Evolutionary conservation across 23 tunicate genomes (phyloP), one percentile per base, ranked within the genome.

Genomic region (Corella eumyota): DNA sequence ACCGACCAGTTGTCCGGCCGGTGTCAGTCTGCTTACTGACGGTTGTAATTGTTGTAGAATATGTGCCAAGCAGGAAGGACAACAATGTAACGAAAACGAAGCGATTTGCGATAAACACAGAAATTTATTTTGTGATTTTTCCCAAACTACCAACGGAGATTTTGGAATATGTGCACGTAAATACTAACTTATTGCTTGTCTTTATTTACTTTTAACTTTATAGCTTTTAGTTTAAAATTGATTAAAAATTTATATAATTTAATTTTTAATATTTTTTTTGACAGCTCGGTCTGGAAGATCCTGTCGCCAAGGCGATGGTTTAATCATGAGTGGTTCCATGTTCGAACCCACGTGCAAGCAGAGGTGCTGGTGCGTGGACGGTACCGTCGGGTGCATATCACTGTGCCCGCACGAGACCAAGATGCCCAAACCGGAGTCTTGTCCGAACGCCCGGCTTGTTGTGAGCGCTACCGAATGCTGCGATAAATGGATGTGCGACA

Each of bases 41-140:
- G 94, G 94, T 4, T 84, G 94, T 33, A 64, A 63, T 25, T 84
- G 94, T 32, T 84, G 94, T 62, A 75, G 36, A 36, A 59, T 84
- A 0, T 84, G 94, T 28, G 83, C 94, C 30, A 65, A 58, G 32
- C 94, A 84, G 35, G 58, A 37, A n/a, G 79, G 72, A 19, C 53
- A 82, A 60, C 34, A 26, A 13, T 82, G 92, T 60, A 69, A 77
- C 45, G 65, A 62, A 36, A 34, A 65, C 9, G 33, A 68, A 26
- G 40, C 67, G 7, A 28, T 74, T 21, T 82, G 92, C 53, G 92
- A 82, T 62, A 64, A 71, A 32, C 75, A 73, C 47, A 36, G 57
- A 36, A 33, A 45, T 3, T 60, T 82, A 6, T 47, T 67, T 38
- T 82, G 92, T 59, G 71, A 82, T 45, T 68, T 36, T 51, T 50